Base-by-base conservation (phyloP, 2,113 vertebrate genomes). In the Shinisaurus crocodilurus region DNA sequence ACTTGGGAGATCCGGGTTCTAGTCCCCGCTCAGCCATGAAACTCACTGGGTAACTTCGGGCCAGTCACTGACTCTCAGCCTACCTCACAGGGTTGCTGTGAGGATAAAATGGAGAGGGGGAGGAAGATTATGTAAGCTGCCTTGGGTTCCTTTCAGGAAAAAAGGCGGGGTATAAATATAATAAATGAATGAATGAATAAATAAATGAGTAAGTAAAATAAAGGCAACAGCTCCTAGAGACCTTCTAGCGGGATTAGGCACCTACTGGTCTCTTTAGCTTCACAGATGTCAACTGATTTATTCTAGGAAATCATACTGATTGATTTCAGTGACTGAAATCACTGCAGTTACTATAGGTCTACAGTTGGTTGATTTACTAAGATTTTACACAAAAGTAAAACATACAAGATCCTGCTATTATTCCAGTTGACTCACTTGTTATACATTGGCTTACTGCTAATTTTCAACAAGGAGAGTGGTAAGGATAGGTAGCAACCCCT, bases 141-240 rank as follows among this genome's bases (percentile, higher is more conserved):
- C n/a, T n/a, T n/a, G n/a, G n/a, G n/a, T n/a, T n/a, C n/a, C n/a
- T n/a, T n/a, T n/a, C n/a, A n/a, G n/a, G n/a, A n/a, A n/a, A n/a
- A n/a, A n/a, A n/a, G n/a, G n/a, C n/a, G n/a, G n/a, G n/a, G n/a
- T n/a, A n/a, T n/a, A n/a, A n/a, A n/a, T n/a, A n/a, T n/a, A n/a
- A n/a, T n/a, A n/a, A n/a, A n/a, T n/a, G n/a, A n/a, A n/a, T n/a
- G n/a, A n/a, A n/a, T n/a, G n/a, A n/a, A n/a, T n/a, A n/a, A n/a
- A n/a, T n/a, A n/a, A n/a, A n/a, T n/a, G n/a, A n/a, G n/a, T n/a
- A n/a, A n/a, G 48, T 54, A 29, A 89, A 45, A 89, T 57, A 45
- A 89, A 82, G 54, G 9, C 69, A 89, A 20, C n/a, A 89, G 72
- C 27, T 87, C 54, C 34, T 74, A 40, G 72, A 86, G 48, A 86